Conservation (phyloP, 2,797 vertebrate genomes). For the Sebastes kiyomatsui region DNA sequence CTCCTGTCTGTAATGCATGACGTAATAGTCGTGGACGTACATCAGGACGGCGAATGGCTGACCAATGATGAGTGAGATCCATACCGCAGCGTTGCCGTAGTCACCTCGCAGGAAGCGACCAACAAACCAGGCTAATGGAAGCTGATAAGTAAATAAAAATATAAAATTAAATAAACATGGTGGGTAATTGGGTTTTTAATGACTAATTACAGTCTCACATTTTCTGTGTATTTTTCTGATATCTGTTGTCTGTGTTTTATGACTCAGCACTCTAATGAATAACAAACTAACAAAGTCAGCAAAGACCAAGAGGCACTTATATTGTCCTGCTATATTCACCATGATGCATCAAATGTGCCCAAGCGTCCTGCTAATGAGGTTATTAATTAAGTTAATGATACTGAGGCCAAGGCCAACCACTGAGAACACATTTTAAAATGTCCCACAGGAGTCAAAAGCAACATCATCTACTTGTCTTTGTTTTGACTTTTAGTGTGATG, state of each 20-base stretch:
- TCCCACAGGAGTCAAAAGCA: neutral
- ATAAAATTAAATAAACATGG: neutral
- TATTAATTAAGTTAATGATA: conserved; percentile 25
- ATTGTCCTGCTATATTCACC: neutral
- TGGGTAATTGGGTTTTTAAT: neutral
- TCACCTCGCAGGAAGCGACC: conserved; percentile 86
- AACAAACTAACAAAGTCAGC: conserved; percentile 30
- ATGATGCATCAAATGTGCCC: conserved; percentile 13
- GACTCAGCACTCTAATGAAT: conserved; percentile 18
- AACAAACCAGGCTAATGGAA: conserved; percentile 91
- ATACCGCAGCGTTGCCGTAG: conserved; percentile 92
- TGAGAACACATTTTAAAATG: neutral
- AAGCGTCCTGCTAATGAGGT: neutral
- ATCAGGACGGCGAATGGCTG: conserved; percentile 92
- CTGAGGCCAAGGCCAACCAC: conserved; percentile 4
- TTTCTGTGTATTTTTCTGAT: neutral
- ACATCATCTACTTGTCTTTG: neutral
- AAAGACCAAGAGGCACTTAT: conserved; percentile 3
- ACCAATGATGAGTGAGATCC: conserved; percentile 92
- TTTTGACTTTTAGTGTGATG: neutral
- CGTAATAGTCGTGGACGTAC: conserved; percentile 96
- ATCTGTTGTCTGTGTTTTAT: neutral
- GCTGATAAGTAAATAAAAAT: conserved; percentile 66
- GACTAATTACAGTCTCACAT: neutral
- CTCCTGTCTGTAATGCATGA: conserved; percentile 82